phyloP scores from a whole-genome alignment of 2,797 vertebrate species.

The Xenopus petersii region DNA sequence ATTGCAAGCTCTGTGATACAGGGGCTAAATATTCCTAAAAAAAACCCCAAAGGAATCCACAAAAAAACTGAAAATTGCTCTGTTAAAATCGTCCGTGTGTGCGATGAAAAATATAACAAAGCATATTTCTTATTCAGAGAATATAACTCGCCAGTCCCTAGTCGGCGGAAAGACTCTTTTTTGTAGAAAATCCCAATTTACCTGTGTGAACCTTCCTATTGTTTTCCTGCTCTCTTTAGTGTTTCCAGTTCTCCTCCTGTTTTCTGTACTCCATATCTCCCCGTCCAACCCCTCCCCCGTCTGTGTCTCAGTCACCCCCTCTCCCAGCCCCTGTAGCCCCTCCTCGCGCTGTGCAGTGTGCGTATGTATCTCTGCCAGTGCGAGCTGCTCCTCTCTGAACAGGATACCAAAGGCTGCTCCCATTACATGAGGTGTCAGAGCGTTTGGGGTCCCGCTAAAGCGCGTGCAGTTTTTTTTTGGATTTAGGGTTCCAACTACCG shows the following conservation, averaged over 20 bases:
- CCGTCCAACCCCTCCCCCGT: slow-evolving; percentile 51
- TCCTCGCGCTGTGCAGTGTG: background rate
- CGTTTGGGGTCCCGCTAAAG: slow-evolving; percentile 3
- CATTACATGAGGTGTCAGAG: slow-evolving; percentile 27
- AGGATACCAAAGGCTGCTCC: slow-evolving; percentile 5
- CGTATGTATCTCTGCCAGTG: slow-evolving; percentile 15
- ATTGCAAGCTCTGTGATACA: no score
- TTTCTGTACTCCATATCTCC: slow-evolving; percentile 47
- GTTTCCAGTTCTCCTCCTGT: background rate
- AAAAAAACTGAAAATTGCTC: no score
- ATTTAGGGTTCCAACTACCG: slow-evolving; percentile 1
- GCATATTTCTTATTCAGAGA: no score
- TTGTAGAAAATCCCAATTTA: no score
- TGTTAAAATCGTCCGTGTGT: no score
- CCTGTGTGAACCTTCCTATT: background rate
- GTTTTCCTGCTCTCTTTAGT: background rate
- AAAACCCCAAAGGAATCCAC: no score
- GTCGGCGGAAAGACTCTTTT: no score
- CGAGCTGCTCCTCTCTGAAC: slow-evolving; percentile 1
- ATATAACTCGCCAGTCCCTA: no score
- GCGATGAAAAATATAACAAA: no score
- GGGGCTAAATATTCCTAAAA: no score
- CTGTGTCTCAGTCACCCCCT: background rate
- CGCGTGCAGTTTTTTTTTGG: background rate
- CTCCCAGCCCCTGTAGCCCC: slow-evolving; percentile 9